phyloP scores from a whole-genome alignment of 2,113 vertebrate genomes.

The Nibea albiflora region DNA sequence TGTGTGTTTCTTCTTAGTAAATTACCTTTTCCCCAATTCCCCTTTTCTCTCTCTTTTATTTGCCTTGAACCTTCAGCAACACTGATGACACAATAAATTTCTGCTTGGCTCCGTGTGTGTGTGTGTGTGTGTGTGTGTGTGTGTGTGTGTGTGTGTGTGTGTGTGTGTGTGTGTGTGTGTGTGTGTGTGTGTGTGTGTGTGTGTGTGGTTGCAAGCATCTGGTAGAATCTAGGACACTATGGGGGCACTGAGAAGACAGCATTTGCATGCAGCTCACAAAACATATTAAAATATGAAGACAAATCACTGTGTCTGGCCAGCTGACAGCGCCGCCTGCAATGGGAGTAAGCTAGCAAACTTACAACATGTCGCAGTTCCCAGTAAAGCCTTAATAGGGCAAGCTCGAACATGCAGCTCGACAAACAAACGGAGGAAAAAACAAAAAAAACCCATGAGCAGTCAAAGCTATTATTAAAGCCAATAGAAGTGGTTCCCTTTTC shows the following conservation, averaged over 20 bases:
- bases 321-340: constrained; percentile 73
- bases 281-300: constrained; percentile 85
- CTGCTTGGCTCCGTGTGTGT: constrained; percentile 41
- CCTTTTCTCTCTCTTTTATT: constrained; percentile 70
- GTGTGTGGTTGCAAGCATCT: constrained; percentile 31
- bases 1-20: constrained; percentile 72
- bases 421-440: constrained; percentile 73
- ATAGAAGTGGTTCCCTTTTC: constrained; percentile 69
- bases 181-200: constrained; percentile 39
- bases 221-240: constrained; percentile 70
- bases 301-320: constrained; percentile 76
- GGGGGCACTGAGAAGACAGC: constrained; percentile 62
- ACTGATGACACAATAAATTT: constrained; percentile 78
- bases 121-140: no score
- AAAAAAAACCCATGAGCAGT: constrained; percentile 48
- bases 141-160: constrained; percentile 36
- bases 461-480: constrained; percentile 79
- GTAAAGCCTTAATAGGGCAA: constrained; percentile 67
- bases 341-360: constrained; percentile 67
- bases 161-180: constrained; percentile 36
- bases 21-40: constrained; percentile 68
- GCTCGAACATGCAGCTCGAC: constrained; percentile 70
- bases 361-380: constrained; percentile 65
- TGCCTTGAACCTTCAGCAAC: constrained; percentile 65
- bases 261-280: constrained; percentile 79